Percentiles rank a stretch among this genome's conserved stretches.
Evolutionary conservation across 2,888 invertebrate genomes (phyloP).

Genomic region (Deilephila elpenor): DNA sequence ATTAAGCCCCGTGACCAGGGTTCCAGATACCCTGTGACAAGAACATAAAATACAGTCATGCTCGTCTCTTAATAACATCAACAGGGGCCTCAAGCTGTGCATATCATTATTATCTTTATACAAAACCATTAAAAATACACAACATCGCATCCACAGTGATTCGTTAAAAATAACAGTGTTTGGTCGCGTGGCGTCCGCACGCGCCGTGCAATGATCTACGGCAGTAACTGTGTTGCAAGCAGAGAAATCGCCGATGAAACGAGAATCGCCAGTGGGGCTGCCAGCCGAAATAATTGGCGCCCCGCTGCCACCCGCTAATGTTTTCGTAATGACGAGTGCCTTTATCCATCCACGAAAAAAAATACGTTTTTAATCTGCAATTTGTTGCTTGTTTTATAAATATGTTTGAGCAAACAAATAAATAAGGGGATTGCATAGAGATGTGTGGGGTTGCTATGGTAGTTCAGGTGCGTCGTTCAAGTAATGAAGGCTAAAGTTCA

Average conservation of each 20-base stretch:
- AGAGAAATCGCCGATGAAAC: constrained; percentile 55
- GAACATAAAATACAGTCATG: not conserved
- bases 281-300: constrained; percentile 80
- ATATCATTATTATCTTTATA: constrained; percentile 29
- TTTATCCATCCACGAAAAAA: constrained; percentile 62
- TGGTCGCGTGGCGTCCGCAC: constrained; percentile 56
- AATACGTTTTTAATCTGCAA: constrained; percentile 73
- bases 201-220: constrained; percentile 63
- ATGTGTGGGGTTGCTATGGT: constrained; percentile 31
- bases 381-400: constrained; percentile 67
- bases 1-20: too few species aligned
- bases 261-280: constrained; percentile 70
- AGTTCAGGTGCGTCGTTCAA: constrained; percentile 10
- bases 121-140: constrained; percentile 35
- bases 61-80: not conserved
- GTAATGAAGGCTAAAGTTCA: not conserved
- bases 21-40: too few species aligned
- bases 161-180: constrained; percentile 44
- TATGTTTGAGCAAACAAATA: constrained; percentile 57
- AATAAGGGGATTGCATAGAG: constrained; percentile 38
- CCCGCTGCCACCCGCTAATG: constrained; percentile 80
- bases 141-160: constrained; percentile 36
- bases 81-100: constrained; percentile 13
- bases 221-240: constrained; percentile 72
- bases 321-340: constrained; percentile 80